Conservation (phyloP, 2,888 invertebrate genomes). For the Melanargia galathea region DNA sequence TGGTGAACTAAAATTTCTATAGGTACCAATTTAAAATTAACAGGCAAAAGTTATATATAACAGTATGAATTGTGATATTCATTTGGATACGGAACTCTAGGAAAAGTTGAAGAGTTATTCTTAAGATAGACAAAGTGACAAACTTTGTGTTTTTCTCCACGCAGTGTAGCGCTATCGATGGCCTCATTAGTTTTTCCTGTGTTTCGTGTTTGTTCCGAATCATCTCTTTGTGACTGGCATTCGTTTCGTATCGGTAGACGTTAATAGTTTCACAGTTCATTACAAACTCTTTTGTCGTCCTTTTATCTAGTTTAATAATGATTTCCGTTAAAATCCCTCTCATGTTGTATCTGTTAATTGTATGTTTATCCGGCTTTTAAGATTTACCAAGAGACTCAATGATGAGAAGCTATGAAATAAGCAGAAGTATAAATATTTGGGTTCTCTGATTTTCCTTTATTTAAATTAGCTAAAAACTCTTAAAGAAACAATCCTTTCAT, state of each 20-base stretch:
- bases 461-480: not conserved
- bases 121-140: constrained; percentile 2
- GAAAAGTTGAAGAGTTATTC: constrained; percentile 5
- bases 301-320: constrained; percentile 42
- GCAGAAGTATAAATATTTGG: not conserved
- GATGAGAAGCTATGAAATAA: not conserved
- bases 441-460: not conserved
- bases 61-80: too few relatives aligned
- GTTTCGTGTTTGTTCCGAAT: constrained; percentile 44
- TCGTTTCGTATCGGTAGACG: constrained; percentile 42
- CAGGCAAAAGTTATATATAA: too few relatives aligned
- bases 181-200: constrained; percentile 47
- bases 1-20: too few relatives aligned
- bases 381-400: not conserved
- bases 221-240: constrained; percentile 41
- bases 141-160: constrained; percentile 14
- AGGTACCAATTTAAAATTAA: too few relatives aligned
- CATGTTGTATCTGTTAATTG: constrained; percentile 3
- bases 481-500: not conserved
- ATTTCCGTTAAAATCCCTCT: constrained; percentile 42
- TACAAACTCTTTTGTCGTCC: constrained; percentile 43
- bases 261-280: constrained; percentile 47
- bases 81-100: too few relatives aligned
- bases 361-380: constrained; percentile 7
- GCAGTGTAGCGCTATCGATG: constrained; percentile 32